phyloP scores from a whole-genome alignment of 2,113 vertebrate genomes.

The Oplegnathus fasciatus region DNA sequence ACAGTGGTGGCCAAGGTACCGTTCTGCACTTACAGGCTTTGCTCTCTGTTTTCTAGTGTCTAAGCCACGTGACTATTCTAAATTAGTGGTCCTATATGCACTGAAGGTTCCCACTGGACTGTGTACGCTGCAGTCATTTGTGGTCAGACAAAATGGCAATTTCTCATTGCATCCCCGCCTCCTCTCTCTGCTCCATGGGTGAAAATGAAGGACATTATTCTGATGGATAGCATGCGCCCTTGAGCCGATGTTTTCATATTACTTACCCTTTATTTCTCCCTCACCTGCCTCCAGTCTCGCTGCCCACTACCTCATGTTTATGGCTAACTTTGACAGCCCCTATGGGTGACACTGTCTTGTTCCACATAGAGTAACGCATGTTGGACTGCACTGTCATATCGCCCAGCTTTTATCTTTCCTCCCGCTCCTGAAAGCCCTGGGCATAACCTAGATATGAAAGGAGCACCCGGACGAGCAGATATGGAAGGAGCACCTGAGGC shows the following conservation, averaged over 20 bases:
- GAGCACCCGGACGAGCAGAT: slow-evolving; percentile 32
- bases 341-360: slow-evolving; percentile 36
- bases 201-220: slow-evolving; percentile 51
- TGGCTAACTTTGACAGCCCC: slow-evolving; percentile 35
- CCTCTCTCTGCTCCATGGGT: slow-evolving; percentile 26
- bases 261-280: slow-evolving; percentile 53
- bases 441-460: slow-evolving; percentile 60
- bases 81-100: slow-evolving; percentile 2
- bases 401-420: slow-evolving; percentile 50
- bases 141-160: slow-evolving; percentile 45
- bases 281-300: background rate
- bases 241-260: slow-evolving; percentile 56
- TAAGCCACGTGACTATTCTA: background rate
- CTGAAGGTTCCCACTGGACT: slow-evolving; percentile 33
- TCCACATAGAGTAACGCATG: slow-evolving; percentile 33
- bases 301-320: slow-evolving; percentile 48
- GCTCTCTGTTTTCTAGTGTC: slow-evolving; percentile 4
- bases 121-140: slow-evolving; percentile 34
- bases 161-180: slow-evolving; percentile 13
- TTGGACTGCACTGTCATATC: slow-evolving; percentile 22
- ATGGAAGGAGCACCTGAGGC: slow-evolving; percentile 51
- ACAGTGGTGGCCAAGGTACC: slow-evolving; percentile 97
- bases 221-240: slow-evolving; percentile 51
- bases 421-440: slow-evolving; percentile 24
- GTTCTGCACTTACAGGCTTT: slow-evolving; percentile 10